phyloP scores from a whole-genome alignment of 2,113 vertebrate genomes.

The Toxotes jaculatrix region DNA sequence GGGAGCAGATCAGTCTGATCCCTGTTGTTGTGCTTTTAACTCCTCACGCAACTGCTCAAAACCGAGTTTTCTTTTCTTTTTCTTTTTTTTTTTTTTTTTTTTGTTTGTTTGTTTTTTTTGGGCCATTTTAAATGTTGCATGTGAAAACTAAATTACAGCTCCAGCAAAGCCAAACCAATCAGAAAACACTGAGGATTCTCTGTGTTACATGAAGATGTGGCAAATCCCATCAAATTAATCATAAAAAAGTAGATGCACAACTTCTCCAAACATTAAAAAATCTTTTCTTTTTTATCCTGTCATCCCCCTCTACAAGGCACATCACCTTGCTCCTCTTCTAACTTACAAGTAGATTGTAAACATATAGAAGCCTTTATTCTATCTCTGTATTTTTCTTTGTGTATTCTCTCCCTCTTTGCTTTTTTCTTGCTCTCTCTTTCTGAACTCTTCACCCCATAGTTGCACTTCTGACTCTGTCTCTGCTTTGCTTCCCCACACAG shows the following conservation, averaged over 20 bases:
- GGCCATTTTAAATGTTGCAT: too few species aligned
- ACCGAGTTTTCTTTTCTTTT: too few species aligned
- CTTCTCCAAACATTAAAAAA: not conserved
- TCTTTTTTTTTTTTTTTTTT: too few species aligned
- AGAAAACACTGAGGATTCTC: not conserved
- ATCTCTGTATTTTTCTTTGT: not conserved
- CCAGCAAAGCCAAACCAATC: not conserved
- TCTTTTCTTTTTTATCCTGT: not conserved
- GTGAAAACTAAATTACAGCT: not conserved
- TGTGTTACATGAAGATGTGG: not conserved
- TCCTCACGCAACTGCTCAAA: too few species aligned
- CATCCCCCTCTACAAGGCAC: not conserved
- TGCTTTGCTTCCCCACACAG: conserved; percentile 53
- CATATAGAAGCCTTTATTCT: not conserved
- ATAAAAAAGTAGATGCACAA: not conserved
- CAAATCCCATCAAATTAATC: not conserved
- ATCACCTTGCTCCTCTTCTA: not conserved
- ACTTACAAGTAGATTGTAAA: not conserved
- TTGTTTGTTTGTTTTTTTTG: too few species aligned
- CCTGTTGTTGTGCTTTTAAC: too few species aligned
- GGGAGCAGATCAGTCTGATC: too few species aligned
- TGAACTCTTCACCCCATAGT: conserved; percentile 71
- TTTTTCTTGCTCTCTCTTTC: conserved; percentile 27
- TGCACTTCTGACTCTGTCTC: conserved; percentile 67
- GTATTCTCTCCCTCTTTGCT: not conserved